phyloP scores from a whole-genome alignment of 2,113 vertebrate genomes.

The Trogon melanurus region DNA sequence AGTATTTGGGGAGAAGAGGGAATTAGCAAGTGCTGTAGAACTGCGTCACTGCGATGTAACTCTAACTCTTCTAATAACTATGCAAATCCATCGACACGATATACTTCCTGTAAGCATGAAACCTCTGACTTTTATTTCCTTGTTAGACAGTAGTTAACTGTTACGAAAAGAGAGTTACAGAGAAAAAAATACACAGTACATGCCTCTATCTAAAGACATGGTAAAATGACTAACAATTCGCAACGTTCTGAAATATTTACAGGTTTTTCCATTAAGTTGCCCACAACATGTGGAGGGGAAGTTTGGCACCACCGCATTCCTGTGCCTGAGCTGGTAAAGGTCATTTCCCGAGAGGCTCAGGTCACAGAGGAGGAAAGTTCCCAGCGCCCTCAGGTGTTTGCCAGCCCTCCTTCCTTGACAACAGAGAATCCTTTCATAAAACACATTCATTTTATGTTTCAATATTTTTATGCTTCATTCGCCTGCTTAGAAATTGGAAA shows the following conservation, averaged over 20 bases:
- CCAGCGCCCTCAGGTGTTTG: constrained; percentile 21
- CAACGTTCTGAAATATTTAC: constrained; percentile 34
- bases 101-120: constrained; percentile 21
- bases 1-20: constrained; percentile 43
- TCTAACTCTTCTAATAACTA: constrained; percentile 59
- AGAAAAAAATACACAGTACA: constrained; percentile 7
- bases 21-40: constrained; percentile 45
- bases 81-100: constrained; percentile 41
- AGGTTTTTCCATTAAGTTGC: constrained; percentile 57
- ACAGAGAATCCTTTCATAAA: constrained; percentile 77
- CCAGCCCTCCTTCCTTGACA: constrained; percentile 58
- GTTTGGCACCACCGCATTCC: constrained; percentile 42
- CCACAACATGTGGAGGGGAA: background rate
- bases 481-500: constrained; percentile 71
- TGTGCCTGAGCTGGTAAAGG: constrained; percentile 42
- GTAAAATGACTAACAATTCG: background rate
- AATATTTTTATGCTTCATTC: constrained; percentile 61
- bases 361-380: constrained; percentile 60
- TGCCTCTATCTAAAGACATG: background rate
- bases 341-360: constrained; percentile 40
- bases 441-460: constrained; percentile 62
- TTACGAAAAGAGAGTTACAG: background rate
- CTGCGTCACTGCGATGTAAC: constrained; percentile 48
- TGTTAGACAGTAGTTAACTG: constrained; percentile 28
- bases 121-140: constrained; percentile 37